Percentiles rank a stretch among this genome's conserved stretches.
These are phyloP conservation scores for Meteorus cinctellus DNA, from an alignment of 2,888 invertebrate species.

Conservation along the genomic window DNA sequence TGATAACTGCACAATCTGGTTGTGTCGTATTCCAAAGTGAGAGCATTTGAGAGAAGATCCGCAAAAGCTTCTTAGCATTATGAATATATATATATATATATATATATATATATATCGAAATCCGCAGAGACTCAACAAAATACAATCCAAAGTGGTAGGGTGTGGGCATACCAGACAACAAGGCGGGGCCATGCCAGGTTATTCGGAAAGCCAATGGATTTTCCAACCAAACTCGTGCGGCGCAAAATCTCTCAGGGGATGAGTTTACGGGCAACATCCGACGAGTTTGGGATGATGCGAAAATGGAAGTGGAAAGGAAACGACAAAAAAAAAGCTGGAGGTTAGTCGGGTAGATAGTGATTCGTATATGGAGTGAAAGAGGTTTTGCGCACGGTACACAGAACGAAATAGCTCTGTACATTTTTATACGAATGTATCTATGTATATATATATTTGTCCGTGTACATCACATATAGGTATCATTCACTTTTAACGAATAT, in stretches of 20 bases:
- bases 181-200: slow-evolving; percentile 25
- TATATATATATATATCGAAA: background rate
- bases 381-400: background rate
- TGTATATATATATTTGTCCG: background rate
- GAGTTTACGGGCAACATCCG: slow-evolving; percentile 50
- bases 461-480: background rate
- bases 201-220: slow-evolving; percentile 38
- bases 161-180: background rate
- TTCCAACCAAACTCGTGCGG: slow-evolving; percentile 35
- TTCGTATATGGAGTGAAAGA: slow-evolving; percentile 20
- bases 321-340: slow-evolving; percentile 25
- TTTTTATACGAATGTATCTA: too few species aligned
- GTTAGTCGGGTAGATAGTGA: slow-evolving; percentile 23
- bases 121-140: background rate
- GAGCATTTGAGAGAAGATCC: background rate
- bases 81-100: background rate
- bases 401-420: background rate
- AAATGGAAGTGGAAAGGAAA: slow-evolving; percentile 35
- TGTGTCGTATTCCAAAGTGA: background rate
- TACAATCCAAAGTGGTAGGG: slow-evolving; percentile 20
- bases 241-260: slow-evolving; percentile 49
- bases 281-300: slow-evolving; percentile 40
- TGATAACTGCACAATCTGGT: too few species aligned
- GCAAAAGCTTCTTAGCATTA: background rate
- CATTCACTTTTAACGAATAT: background rate